Evolutionary conservation across 2,888 invertebrate species (phyloP).

Genomic region (Drosophila merina): DNA sequence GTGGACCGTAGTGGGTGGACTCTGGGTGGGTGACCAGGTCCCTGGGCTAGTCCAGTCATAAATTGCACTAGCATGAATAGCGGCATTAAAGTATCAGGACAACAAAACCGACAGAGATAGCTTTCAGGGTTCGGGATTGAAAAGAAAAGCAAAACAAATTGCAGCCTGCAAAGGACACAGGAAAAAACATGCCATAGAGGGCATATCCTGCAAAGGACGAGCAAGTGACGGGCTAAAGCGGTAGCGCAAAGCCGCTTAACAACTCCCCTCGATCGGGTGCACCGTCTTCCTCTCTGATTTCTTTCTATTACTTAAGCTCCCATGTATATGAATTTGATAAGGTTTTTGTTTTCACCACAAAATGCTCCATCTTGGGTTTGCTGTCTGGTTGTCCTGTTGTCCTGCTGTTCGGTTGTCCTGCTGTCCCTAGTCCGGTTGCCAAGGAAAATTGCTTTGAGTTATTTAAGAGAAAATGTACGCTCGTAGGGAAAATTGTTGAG

Average conservation of each 20-base stretch:
- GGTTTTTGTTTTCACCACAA: constrained; percentile 53
- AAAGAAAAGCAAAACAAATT: constrained; percentile 60
- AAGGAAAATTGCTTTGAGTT: constrained; percentile 58
- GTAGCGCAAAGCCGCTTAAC: constrained; percentile 50
- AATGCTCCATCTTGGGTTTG: constrained; percentile 2
- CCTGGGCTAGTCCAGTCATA: constrained; percentile 50
- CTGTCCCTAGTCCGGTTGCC: constrained; percentile 10
- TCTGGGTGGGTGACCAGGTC: background rate
- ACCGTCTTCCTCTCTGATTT: constrained; percentile 4
- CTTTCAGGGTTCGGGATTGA: background rate
- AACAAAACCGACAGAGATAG: constrained; percentile 11
- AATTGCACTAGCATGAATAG: constrained; percentile 66
- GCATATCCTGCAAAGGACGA: background rate
- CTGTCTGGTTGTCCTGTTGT: constrained; percentile 1
- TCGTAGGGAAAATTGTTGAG: constrained; percentile 40
- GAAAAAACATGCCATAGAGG: constrained; percentile 43
- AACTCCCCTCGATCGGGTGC: constrained; percentile 1
- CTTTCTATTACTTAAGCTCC: constrained; percentile 28
- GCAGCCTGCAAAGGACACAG: constrained; percentile 56
- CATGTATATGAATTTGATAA: constrained; percentile 64
- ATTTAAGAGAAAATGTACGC: constrained; percentile 46
- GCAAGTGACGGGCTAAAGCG: background rate
- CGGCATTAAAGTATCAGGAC: constrained; percentile 71
- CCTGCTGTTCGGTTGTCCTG: background rate
- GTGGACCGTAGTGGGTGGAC: constrained; percentile 1